Conservation (phyloP, 2,888 invertebrate genomes). For the Ectemnius continuus region DNA sequence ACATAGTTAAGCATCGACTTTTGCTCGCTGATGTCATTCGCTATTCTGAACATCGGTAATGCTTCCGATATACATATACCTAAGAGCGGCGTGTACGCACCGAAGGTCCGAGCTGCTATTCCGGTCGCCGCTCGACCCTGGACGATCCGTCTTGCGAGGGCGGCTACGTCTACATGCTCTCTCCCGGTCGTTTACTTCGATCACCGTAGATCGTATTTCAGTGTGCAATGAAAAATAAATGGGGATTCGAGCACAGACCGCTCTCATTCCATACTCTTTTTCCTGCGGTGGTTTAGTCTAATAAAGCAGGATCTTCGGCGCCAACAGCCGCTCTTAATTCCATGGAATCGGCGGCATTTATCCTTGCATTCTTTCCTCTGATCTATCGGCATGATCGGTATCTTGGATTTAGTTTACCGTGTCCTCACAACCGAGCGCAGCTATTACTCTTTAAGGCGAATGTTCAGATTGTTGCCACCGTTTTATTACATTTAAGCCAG, state of each 20-base stretch:
- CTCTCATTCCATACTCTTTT: constrained; percentile 2
- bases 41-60: constrained; percentile 60
- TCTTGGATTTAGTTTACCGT: constrained; percentile 33
- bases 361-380: neutral
- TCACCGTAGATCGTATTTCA: neutral
- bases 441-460: neutral
- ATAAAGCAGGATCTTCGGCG: too few species aligned
- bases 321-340: too few species aligned
- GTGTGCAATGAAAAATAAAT: constrained; percentile 9
- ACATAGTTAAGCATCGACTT: constrained; percentile 28
- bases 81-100: neutral
- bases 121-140: constrained; percentile 61
- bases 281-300: neutral
- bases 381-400: constrained; percentile 39
- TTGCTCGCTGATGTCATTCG: constrained; percentile 65
- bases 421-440: too few species aligned
- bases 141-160: constrained; percentile 42
- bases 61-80: constrained; percentile 49
- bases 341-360: too few species aligned
- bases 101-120: constrained; percentile 49
- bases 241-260: constrained; percentile 18
- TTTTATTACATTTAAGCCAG: constrained; percentile 29
- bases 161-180: constrained; percentile 4
- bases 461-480: constrained; percentile 8
- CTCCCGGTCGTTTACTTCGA: neutral